phyloP scores from a whole-genome alignment of 2,797 vertebrate genomes.

The Scolopax bukidnonensis region DNA sequence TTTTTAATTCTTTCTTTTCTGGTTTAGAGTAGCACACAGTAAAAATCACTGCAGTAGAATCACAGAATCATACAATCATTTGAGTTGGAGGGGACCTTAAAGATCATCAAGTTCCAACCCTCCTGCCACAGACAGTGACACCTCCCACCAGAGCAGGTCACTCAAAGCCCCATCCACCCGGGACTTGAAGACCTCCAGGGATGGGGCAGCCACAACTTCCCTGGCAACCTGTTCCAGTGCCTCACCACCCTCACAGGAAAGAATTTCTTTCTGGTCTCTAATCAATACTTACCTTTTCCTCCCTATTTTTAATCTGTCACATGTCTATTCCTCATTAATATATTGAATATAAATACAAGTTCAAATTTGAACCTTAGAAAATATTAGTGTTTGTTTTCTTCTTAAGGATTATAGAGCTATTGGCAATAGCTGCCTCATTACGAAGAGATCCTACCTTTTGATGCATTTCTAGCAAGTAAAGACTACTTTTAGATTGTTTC shows the following conservation, averaged over 20 bases:
- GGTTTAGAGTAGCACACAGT: neutral
- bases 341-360: neutral
- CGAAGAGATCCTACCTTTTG: neutral
- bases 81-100: too few species aligned
- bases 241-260: too few species aligned
- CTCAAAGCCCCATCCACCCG: too few species aligned
- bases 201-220: too few species aligned
- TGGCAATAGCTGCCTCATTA: neutral
- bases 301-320: neutral
- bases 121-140: too few species aligned
- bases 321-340: rapidly evolving
- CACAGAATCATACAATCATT: too few species aligned
- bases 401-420: neutral
- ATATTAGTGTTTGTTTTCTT: neutral
- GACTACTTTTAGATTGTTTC: neutral
- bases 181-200: too few species aligned
- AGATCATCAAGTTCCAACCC: too few species aligned
- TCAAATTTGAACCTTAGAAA: neutral
- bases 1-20: neutral
- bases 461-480: neutral
- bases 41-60: neutral
- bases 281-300: neutral
- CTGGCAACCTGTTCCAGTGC: too few species aligned
- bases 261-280: too few species aligned
- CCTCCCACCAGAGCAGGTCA: too few species aligned